Base-by-base conservation (phyloP, 1,140 invertebrate species). In the Drosophila athabasca region DNA sequence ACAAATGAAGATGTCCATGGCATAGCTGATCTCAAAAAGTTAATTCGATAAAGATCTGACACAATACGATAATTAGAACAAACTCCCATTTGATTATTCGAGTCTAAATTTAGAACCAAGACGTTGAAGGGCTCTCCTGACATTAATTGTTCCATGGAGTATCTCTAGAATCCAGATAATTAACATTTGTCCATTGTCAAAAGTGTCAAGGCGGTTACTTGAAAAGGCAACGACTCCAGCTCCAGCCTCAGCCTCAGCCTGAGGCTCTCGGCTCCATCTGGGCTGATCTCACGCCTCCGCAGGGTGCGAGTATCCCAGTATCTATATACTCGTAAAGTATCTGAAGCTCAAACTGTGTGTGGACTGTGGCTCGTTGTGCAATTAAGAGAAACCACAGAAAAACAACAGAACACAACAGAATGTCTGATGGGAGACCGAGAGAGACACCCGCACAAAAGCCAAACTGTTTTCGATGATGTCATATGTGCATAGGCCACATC, bases 191-290 rank as follows among this genome's bases (percentile, higher is more conserved):
- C 24, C 79, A 83, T 88, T 83, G 76, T 76, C 61, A 76, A 79
- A 88, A 88, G 84, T 88, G 83, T 88, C 79, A 79, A 51, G 44
- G 79, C 83, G 84, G 83, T 88, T 76, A 88, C 65, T 85, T 85
- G 51, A 78, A 76, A 76, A 55, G 66, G 35, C 46, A 67, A 62
- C 48, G 64, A 66, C 59, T 64, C 59, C 60, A 78, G 59, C 51
- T 75, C 66, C 62, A 59, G 6, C 31, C 13, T 22, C 31, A 15
- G 17, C 19, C 59, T 15, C 44, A 19, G 17, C 17, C 17, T 19
- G 17, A 19, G 17, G 17, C 17, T 19, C 4, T 4, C 5, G 13
- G 26, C 35, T 39, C 35, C 35, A 13, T 39, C 35, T 39, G 35
- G 11, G 35, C 66, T 69, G 61, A 60, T 60, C 61, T 59, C 61